phyloP scores from a whole-genome alignment of 2,113 vertebrate genomes.

The Chascanopsetta lugubris region DNA sequence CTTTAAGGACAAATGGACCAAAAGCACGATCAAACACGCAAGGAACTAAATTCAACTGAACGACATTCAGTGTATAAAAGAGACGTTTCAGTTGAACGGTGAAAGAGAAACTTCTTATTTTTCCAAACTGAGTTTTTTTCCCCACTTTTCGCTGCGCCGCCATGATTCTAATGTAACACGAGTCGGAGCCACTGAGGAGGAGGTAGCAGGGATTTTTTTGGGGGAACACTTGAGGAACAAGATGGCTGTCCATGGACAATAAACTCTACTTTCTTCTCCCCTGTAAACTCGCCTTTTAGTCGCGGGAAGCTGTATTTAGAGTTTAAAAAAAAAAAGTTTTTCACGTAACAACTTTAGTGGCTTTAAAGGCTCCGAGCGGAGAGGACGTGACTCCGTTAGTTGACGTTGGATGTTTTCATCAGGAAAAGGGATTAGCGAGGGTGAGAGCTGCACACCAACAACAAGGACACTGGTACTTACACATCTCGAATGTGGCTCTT shows the following conservation, averaged over 20 bases:
- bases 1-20: no score
- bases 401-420: not conserved
- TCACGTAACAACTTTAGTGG: not conserved
- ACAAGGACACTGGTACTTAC: not conserved
- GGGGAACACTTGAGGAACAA: slow-evolving; percentile 75
- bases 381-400: slow-evolving; percentile 1
- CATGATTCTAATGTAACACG: slow-evolving; percentile 69
- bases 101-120: slow-evolving; percentile 1
- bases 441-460: not conserved
- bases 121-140: slow-evolving; percentile 30
- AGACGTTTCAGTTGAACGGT: no score
- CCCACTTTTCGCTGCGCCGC: slow-evolving; percentile 54
- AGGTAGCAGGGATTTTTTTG: slow-evolving; percentile 42
- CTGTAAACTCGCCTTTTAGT: slow-evolving; percentile 44
- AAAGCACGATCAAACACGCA: no score
- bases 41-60: no score
- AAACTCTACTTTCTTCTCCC: slow-evolving; percentile 41
- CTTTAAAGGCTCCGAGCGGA: slow-evolving; percentile 6
- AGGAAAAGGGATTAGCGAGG: slow-evolving; percentile 8
- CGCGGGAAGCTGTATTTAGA: no score
- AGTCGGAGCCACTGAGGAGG: slow-evolving; percentile 59
- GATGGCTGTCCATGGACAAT: slow-evolving; percentile 80
- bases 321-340: not conserved
- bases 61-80: no score
- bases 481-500: not conserved